A percentile compares a stretch with the other conserved stretches of the same genome.
Evolutionary conservation across 2,113 vertebrate genomes (phyloP).

Genomic region (Melanocharis versteri): DNA sequence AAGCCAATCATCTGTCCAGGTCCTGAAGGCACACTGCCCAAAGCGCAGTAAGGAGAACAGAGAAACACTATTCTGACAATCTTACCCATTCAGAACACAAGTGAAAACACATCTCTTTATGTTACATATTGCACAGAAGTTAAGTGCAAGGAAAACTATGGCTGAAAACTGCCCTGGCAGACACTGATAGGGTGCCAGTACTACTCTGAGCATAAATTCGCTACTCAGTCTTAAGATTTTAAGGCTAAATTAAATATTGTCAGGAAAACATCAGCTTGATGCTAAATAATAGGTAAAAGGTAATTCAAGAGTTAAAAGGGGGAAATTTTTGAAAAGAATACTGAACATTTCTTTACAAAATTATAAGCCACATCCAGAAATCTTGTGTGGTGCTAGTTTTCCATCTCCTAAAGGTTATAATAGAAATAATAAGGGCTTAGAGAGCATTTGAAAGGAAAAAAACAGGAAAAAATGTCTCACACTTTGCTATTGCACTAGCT

Average conservation of each 20-base stretch:
- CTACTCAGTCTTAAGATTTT: neutral
- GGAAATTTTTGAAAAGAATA: neutral
- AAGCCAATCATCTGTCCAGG: neutral
- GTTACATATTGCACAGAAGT: neutral
- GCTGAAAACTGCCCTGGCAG: neutral
- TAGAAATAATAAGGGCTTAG: neutral
- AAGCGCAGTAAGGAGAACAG: neutral
- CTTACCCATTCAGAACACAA: neutral
- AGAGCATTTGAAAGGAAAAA: neutral
- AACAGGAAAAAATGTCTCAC: neutral
- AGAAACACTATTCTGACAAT: neutral
- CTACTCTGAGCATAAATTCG: neutral
- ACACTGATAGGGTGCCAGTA: neutral
- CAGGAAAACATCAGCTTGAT: neutral
- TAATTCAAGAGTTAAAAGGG: neutral
- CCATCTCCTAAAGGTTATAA: neutral
- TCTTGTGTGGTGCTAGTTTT: neutral
- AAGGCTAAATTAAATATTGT: neutral
- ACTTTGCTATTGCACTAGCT: neutral
- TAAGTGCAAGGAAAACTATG: neutral
- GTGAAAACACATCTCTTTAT: neutral
- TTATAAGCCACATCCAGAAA: neutral
- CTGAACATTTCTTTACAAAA: neutral
- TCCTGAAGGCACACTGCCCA: neutral
- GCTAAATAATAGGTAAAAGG: neutral